Evolutionary conservation across 2,888 invertebrate species (phyloP), one percentile per base, ranked within the genome.

Genomic region (Pterostichus madidus): DNA sequence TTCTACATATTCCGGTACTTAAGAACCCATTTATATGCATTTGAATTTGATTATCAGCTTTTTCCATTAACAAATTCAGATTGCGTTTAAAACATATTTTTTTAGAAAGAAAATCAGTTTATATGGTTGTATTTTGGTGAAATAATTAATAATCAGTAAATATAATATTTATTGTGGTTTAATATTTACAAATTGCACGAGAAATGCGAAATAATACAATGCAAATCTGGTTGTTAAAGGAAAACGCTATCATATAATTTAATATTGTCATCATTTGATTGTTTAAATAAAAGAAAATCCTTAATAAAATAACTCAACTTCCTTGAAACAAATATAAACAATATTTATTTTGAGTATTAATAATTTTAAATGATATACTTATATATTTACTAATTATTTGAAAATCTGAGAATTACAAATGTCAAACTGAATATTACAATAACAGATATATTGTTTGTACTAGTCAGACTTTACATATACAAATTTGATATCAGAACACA

Each of bases 381-480:
- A 75, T 44, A 71, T 75, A 52, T 52, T 31, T 75, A 52, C 52
- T 39, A 75, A 75, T 46, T 46, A 73, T 73, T 52, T 75, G 44
- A 71, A 71, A 71, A 39, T 39, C 39, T 68, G 68, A 68, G 46
- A 64, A 64, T 35, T 64, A 59, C 59, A 64, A 39, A 64, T 39
- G 68, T 71, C n/a, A 44, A 71, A 71, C 52, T 52, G 52, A 75
- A 75, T 49, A 52, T 75, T 75, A 49, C 49, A 75, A 75, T 75
- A 52, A 52, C 39, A 75, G 32, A 71, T 17, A 13, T 32, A 75
- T 49, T 64, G 61, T 79, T 79, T 79, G 79, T 79, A 79, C 79
- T 79, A 79, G 64, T 79, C 79, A 79, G 79, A 79, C 79, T 79
- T 79, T 59, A 59, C 56, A 78, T 39, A 56, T 78, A 79, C 46